Evolutionary conservation across 2,113 vertebrate species (phyloP).

Genomic region (Hassar affinis): DNA sequence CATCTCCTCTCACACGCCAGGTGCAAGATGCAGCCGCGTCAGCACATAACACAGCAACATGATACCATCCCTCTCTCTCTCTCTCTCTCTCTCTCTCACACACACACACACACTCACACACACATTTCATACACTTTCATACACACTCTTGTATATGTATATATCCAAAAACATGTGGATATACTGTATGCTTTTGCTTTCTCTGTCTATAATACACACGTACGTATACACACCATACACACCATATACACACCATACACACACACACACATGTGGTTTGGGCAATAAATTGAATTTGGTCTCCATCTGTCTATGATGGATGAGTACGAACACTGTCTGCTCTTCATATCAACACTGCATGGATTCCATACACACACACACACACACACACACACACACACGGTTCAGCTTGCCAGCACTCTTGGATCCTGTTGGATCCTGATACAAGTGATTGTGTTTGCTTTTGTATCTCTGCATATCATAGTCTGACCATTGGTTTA

Average conservation of each 20-base stretch:
- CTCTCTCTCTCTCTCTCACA: background rate
- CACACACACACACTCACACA: constrained; percentile 25
- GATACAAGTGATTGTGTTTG: background rate
- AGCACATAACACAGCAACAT: constrained; percentile 70
- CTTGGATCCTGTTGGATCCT: background rate
- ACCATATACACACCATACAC: too few relatives aligned
- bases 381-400: constrained; percentile 1
- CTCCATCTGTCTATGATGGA: constrained; percentile 65
- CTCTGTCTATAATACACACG: background rate
- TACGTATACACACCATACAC: constrained; percentile 32
- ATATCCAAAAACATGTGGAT: background rate
- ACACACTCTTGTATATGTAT: background rate
- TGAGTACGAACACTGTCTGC: constrained; percentile 18
- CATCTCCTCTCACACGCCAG: constrained; percentile 70
- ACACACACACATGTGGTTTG: constrained; percentile 51
- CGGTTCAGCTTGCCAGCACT: background rate
- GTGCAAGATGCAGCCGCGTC: constrained; percentile 71
- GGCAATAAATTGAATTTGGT: constrained; percentile 73
- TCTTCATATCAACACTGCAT: constrained; percentile 3
- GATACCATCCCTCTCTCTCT: constrained; percentile 45
- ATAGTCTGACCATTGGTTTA: background rate
- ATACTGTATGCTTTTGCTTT: constrained; percentile 37
- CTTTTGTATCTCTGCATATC: background rate
- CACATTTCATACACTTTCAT: background rate
- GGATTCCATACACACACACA: constrained; percentile 1